Evolutionary conservation across 1,140 invertebrate genomes (phyloP).

Genomic region (Drosophila athabasca): DNA sequence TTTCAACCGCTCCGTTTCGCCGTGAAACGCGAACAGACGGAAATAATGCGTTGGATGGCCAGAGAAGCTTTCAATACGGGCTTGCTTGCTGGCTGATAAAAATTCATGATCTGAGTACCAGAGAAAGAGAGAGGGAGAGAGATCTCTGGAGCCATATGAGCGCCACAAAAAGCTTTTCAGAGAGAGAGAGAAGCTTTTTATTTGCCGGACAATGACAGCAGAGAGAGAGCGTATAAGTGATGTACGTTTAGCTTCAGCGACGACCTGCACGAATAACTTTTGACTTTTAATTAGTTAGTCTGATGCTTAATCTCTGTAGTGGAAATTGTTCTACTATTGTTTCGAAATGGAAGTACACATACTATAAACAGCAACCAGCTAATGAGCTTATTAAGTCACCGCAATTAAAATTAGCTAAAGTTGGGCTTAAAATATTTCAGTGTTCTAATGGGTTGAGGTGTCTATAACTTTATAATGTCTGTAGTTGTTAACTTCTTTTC

Average conservation of each 20-base stretch:
- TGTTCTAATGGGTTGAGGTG: too few relatives aligned
- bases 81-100: slow-evolving; percentile 70
- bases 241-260: too few relatives aligned
- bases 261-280: slow-evolving; percentile 41
- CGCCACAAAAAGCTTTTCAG: too few relatives aligned
- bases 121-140: slow-evolving; percentile 12
- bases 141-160: slow-evolving; percentile 4
- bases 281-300: slow-evolving; percentile 55
- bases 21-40: slow-evolving; percentile 52
- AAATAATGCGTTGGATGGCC: slow-evolving; percentile 4
- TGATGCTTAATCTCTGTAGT: slow-evolving; percentile 37
- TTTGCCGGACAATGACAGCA: too few relatives aligned
- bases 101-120: slow-evolving; percentile 9
- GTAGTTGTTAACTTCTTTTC: neutral
- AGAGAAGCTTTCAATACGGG: slow-evolving; percentile 66
- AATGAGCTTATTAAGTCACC: slow-evolving; percentile 13
- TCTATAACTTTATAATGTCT: slow-evolving; percentile 1
- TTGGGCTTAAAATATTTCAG: too few relatives aligned
- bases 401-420: neutral
- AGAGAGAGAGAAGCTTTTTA: slow-evolving; percentile 22
- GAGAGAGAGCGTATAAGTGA: too few relatives aligned
- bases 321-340: slow-evolving; percentile 49
- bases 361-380: slow-evolving; percentile 21
- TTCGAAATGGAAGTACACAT: slow-evolving; percentile 54
- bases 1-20: slow-evolving; percentile 47